Evolutionary conservation across 1,140 invertebrate species (phyloP).

Genomic region (Nephotettix cincticeps): DNA sequence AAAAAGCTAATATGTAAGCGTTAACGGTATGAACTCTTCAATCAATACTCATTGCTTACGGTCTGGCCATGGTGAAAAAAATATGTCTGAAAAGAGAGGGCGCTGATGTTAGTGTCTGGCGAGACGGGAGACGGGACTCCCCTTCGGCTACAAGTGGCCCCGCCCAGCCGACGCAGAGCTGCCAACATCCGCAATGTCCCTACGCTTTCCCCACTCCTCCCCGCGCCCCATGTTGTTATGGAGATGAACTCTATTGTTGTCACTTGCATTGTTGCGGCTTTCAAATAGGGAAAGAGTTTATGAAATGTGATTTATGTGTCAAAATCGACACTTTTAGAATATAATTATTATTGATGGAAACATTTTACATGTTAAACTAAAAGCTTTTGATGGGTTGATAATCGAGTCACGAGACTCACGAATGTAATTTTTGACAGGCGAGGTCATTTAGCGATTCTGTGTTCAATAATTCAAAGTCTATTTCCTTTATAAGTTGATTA

Average conservation of each 20-base stretch:
- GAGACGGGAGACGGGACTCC: neutral
- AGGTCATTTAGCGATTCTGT: too few relatives aligned
- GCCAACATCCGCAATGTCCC: neutral
- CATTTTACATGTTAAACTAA: neutral
- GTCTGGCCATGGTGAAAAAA: neutral
- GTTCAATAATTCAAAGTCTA: too few relatives aligned
- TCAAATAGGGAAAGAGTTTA: too few relatives aligned
- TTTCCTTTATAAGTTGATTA: too few relatives aligned
- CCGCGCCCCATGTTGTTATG: neutral
- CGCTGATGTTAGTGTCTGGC: neutral
- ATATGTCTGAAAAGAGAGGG: neutral
- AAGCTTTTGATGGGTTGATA: too few relatives aligned
- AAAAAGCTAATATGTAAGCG: too few relatives aligned
- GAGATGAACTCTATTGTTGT: neutral
- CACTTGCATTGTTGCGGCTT: neutral
- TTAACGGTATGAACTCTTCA: neutral
- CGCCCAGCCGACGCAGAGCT: neutral
- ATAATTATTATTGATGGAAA: neutral
- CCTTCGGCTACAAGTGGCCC: neutral
- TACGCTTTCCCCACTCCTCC: neutral
- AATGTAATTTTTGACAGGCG: too few relatives aligned
- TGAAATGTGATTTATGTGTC: too few relatives aligned
- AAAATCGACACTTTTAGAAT: neutral
- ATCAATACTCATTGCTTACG: neutral
- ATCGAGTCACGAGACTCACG: too few relatives aligned